Conservation (phyloP, 2,888 invertebrate genomes). For the Andrena dorsata region DNA sequence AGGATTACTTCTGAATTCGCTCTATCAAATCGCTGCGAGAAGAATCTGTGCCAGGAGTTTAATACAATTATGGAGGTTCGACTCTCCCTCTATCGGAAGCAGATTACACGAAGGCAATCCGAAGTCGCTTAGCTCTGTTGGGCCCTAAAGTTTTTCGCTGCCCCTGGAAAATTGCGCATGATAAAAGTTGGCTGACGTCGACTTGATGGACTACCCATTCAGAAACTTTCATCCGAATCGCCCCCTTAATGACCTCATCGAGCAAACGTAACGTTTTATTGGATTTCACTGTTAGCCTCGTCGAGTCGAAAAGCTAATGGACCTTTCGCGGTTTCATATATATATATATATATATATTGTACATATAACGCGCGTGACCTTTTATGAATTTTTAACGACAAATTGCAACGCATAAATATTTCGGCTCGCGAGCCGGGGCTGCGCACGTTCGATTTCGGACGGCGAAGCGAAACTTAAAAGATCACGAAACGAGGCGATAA, state of each 20-base stretch:
- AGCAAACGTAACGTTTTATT: conserved; percentile 34
- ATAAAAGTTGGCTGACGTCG: conserved; percentile 46
- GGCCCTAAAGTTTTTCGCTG: conserved; percentile 26
- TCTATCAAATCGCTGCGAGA: background rate
- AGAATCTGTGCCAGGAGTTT: conserved; percentile 9
- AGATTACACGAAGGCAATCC: conserved; percentile 27
- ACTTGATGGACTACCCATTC: conserved; percentile 49
- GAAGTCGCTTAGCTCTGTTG: conserved; percentile 30
- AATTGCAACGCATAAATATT: conserved; percentile 15
- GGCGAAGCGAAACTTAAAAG: background rate
- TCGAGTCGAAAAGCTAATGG: conserved; percentile 22
- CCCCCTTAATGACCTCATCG: conserved; percentile 37
- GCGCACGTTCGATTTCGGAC: background rate
- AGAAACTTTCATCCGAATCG: conserved; percentile 35
- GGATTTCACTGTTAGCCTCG: background rate
- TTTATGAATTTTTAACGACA: conserved; percentile 25
- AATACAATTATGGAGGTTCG: conserved; percentile 20
- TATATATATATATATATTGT: background rate
- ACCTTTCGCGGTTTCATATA: background rate
- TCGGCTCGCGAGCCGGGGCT: background rate
- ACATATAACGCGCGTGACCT: background rate
- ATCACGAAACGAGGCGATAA: background rate
- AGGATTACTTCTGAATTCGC: background rate
- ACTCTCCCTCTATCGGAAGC: conserved; percentile 19
- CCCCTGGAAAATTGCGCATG: conserved; percentile 4